Percentiles rank a stretch among this genome's conserved stretches.
phyloP scores from a whole-genome alignment of 2,797 vertebrate genomes.

The Rhinella marina region DNA sequence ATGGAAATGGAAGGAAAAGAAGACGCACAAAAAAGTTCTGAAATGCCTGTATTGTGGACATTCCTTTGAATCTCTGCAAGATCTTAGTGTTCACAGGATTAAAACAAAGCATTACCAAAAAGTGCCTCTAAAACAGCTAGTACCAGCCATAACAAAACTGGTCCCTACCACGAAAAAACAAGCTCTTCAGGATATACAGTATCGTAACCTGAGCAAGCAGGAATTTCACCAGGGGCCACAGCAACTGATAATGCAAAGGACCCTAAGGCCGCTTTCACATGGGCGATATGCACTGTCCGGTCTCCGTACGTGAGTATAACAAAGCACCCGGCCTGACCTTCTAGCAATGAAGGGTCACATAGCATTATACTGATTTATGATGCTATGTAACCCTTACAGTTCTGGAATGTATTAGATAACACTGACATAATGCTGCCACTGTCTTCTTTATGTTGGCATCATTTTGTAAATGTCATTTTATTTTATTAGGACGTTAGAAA shows the following conservation, averaged over 20 bases:
- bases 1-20: constrained; percentile 99
- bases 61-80: constrained; percentile 96
- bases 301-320: too few relatives aligned
- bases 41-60: constrained; percentile 99
- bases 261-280: constrained; percentile 88
- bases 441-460: too few relatives aligned
- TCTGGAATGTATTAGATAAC: too few relatives aligned
- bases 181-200: constrained; percentile 91
- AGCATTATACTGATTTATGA: too few relatives aligned
- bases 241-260: constrained; percentile 87
- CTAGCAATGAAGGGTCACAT: too few relatives aligned
- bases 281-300: too few relatives aligned
- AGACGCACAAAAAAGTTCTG: constrained; percentile 96
- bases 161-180: constrained; percentile 95
- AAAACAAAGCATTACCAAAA: constrained; percentile 99
- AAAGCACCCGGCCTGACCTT: too few relatives aligned
- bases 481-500: too few relatives aligned
- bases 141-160: constrained; percentile 93
- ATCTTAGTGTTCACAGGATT: constrained; percentile 99
- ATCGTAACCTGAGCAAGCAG: constrained; percentile 88
- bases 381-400: too few relatives aligned
- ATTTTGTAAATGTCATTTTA: too few relatives aligned
- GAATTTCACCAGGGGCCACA: constrained; percentile 74
- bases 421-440: too few relatives aligned
- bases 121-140: constrained; percentile 99